Conservation (phyloP, 1,140 invertebrate genomes). For the Saxidomus purpurata region DNA sequence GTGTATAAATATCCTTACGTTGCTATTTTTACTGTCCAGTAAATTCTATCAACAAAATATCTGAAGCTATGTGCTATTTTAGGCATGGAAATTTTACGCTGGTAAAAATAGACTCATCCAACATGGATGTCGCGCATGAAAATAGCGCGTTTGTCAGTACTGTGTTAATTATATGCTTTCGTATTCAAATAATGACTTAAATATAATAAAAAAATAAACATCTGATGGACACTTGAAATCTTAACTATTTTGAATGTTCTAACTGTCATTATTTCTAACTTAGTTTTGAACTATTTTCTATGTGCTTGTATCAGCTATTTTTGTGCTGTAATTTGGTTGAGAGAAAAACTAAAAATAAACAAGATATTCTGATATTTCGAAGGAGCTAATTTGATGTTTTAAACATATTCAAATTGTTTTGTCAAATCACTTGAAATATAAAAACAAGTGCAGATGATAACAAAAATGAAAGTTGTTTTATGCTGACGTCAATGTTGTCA, state of each 20-base stretch:
- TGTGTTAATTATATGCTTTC: no score
- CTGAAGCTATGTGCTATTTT: slow-evolving; percentile 82
- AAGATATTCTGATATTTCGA: neutral
- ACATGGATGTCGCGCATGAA: slow-evolving; percentile 71
- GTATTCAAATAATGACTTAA: no score
- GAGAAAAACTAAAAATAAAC: slow-evolving; percentile 9
- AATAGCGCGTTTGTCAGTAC: slow-evolving; percentile 20
- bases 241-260: neutral
- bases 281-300: neutral
- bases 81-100: slow-evolving; percentile 81
- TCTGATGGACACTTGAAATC: no score
- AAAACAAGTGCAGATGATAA: no score
- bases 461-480: no score
- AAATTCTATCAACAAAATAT: slow-evolving; percentile 80
- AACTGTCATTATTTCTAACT: neutral
- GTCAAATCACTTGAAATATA: neutral
- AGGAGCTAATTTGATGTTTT: no score
- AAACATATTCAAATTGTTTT: no score
- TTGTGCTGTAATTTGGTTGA: neutral
- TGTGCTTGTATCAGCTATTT: neutral
- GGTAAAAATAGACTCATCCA: slow-evolving; percentile 81
- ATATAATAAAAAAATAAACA: no score
- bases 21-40: slow-evolving; percentile 85
- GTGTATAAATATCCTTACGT: slow-evolving; percentile 81
- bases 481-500: no score